Evolutionary conservation across 1,140 invertebrate species (phyloP), one percentile per base, ranked within the genome.

Genomic region (Drosophila orosa): DNA sequence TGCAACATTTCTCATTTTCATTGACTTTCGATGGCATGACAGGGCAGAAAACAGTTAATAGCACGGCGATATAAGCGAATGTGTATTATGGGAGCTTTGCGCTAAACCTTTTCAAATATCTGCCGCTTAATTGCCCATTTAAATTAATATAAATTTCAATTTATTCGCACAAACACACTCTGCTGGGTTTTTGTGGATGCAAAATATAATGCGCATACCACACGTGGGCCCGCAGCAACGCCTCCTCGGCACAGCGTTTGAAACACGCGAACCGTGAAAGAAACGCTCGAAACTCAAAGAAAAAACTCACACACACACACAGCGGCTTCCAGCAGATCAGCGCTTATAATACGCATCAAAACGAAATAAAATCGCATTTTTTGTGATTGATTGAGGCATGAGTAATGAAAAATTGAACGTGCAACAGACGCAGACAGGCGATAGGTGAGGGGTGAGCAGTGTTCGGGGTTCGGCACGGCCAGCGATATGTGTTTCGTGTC

Each of bases 341-440:
- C 84, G 84, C 79, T 83, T 79, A 89, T 89, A 87, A 87, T 87
- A 87, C 83, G 83, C 83, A 87, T 87, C 76, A 89, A 89, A 87
- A 87, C 86, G 84, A 89, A 87, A 87, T 89, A 84, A 84, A 89
- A 90, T 89, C 85, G 84, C 77, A 87, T 80, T 89, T 89, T 72
- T 84, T 80, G 75, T 87, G 84, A 89, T 89, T 89, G 84, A 89
- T 89, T 89, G 84, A 89, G 87, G 84, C 84, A 89, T 89, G 85
- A 89, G 77, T 90, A 89, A 89, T 89, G 80, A 89, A 89, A 89
- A 89, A 89, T 84, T 89, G 84, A 87, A 84, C 68, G 83, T 81
- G 72, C 66, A 62, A 81, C 75, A 54, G 54, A 66, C 75, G 67
- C 62, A 84, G 82, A 74, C 67, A 67, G 67, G 47, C 29, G 44